Evolutionary conservation across 2,113 vertebrate species (phyloP), one percentile per base, ranked within the genome.

Genomic region (Cariama cristata): DNA sequence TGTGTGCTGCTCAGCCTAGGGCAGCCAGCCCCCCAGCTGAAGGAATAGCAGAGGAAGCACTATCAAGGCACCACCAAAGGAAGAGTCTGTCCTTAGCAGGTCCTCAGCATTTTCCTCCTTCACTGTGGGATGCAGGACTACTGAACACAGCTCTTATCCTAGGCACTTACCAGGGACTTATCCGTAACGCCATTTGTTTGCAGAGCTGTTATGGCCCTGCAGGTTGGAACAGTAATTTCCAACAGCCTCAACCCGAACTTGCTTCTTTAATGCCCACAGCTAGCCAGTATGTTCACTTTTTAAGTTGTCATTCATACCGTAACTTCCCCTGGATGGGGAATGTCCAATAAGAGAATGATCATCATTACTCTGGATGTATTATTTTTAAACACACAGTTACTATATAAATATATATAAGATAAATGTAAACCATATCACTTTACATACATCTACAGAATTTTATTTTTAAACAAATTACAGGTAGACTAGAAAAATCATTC

Each of bases 381-480:
- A 40, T 53, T 80, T 92, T 88, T 7, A 88, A 80, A 67, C 11
- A 40, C 6, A 73, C 2, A 76, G 38, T 4, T 76, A 64, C 32
- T 71, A 66, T 12, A 79, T n/a, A 86, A 92, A 79, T 35, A 77
- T 15, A n/a, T 10, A 2, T 12, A 73, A 74, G 68, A 88, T 7
- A 91, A 76, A 81, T 30, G 27, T 30, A 95, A 89, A 69, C 33
- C 0, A 0, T 19, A 73, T 56, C 33, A 11, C 62, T 72, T 72
- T 17, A 72, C 12, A 50, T 23, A 73, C 8, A 66, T 6, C 35
- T 47, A 56, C 13, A 49, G 30, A 56, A 62, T 58, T 86, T 32
- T 68, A 56, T 79, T 75, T 89, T 88, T 42, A 69, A 82, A 84
- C 22, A 60, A 93, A 85, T 79, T 62, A 92, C n/a, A 86, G 14